A percentile compares a stretch with the other conserved stretches of the same genome.
phyloP scores from a whole-genome alignment of 2,797 vertebrate genomes.

The Scolopax rusticola region DNA sequence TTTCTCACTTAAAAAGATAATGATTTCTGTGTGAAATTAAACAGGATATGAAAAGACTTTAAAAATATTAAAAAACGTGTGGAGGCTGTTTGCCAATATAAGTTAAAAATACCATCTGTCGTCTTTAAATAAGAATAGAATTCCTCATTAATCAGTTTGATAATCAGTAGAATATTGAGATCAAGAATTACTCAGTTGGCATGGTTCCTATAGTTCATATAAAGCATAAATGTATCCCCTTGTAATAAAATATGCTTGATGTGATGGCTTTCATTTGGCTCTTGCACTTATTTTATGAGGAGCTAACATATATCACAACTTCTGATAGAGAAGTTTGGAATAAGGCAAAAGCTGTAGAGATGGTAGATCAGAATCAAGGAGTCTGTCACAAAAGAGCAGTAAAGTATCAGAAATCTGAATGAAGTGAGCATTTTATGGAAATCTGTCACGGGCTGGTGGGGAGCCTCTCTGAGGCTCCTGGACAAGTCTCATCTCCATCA shows the following conservation, averaged over 20 bases:
- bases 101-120: conserved; percentile 35
- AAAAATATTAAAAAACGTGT: not conserved
- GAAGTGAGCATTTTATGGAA: conserved; percentile 39
- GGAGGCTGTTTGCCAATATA: conserved; percentile 12
- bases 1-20: not conserved
- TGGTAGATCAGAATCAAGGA: conserved; percentile 34
- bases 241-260: conserved; percentile 64
- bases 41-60: not conserved
- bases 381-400: conserved; percentile 14
- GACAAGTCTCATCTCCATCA: not conserved
- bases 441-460: not conserved
- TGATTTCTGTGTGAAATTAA: not conserved
- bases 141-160: conserved; percentile 40
- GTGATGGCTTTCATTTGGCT: conserved; percentile 69
- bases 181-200: conserved; percentile 50
- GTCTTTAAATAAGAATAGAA: conserved; percentile 36
- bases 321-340: conserved; percentile 60
- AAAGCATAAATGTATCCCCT: conserved; percentile 46
- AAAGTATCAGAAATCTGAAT: conserved; percentile 38
- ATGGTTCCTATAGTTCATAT: conserved; percentile 31
- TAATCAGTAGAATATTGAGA: conserved; percentile 29
- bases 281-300: conserved; percentile 67
- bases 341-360: conserved; percentile 47
- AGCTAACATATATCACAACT: conserved; percentile 68
- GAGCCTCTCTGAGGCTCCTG: not conserved